Base-by-base conservation (phyloP, 2,797 vertebrate species). In the Hippoglossus hippoglossus region DNA sequence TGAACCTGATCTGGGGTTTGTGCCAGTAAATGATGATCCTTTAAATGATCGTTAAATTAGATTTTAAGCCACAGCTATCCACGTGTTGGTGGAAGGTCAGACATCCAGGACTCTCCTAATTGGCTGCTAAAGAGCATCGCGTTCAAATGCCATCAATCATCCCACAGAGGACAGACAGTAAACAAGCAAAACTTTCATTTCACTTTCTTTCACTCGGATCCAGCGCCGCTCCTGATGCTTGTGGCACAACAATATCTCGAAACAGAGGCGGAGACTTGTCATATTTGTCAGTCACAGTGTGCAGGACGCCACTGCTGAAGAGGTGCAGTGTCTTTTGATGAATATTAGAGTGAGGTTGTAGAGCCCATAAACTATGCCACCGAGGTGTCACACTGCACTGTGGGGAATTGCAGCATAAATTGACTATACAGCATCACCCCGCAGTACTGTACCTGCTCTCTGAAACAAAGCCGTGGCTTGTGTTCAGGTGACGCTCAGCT, bases 401-500 rank as follows among this genome's bases (percentile, higher is more conserved):
- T 31, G 21, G 47, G 61, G 44, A 51, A 25, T n/a, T 72, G 39
- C 57, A 13, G 16, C 53, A 53, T 61, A 71, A 64, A 80, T 36
- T 47, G 57, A 77, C 63, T 73, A 16, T 41, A 50, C 18, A 46
- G 19, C 49, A 61, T 76, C 58, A 41, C 28, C 44, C 26, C 4
- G 19, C 63, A 71, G 71, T 69, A 46, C 65, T 79, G 39, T 54
- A 71, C 62, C 31, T 65, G 28, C 65, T 53, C 67, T 49, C 57
- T 49, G 46, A 64, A 65, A 71, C 56, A 65, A 46, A 53, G 55
- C 41, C 13, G 2, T 21, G 52, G 63, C 61, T 63, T 31, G 59
- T 65, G 73, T 77, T 71, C 58, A 71, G 80, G 75, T 75, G 71
- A 65, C 65, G 59, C 41, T 47, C 49, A 6, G 52, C 79, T 85